phyloP scores from a whole-genome alignment of 2,797 vertebrate species.

The Periophthalmus magnuspinnatus region DNA sequence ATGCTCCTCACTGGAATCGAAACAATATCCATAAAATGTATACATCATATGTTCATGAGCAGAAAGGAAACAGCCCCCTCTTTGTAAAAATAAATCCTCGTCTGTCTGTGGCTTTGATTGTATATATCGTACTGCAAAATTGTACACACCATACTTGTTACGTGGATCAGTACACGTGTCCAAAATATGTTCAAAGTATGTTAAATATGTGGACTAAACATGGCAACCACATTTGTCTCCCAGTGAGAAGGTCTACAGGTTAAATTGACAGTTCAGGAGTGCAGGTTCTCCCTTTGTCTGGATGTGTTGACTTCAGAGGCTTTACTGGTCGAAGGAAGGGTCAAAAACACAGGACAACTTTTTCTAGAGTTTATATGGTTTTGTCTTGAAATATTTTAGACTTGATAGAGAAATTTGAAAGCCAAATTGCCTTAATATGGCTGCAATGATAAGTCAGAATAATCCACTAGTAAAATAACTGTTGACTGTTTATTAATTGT shows the following conservation, averaged over 20 bases:
- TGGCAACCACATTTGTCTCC: not conserved
- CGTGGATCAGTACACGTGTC: not conserved
- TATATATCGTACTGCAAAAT: not conserved
- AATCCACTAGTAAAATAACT: too few species aligned
- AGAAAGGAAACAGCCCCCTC: conserved; percentile 52
- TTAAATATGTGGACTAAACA: not conserved
- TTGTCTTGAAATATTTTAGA: too few species aligned
- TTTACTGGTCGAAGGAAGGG: too few species aligned
- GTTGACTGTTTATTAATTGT: too few species aligned
- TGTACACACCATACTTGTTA: not conserved
- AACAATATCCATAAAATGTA: conserved; percentile 18
- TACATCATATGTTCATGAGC: conserved; percentile 28
- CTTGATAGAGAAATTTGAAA: too few species aligned
- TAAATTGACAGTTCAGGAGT: not conserved
- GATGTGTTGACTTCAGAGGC: not conserved
- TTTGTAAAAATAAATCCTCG: conserved; percentile 63
- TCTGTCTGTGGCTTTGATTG: conserved; percentile 18
- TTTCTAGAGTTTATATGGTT: too few species aligned
- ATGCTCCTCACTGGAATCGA: not conserved
- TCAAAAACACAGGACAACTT: too few species aligned
- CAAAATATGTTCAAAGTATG: not conserved
- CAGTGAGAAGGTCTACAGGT: not conserved
- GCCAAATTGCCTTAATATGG: too few species aligned
- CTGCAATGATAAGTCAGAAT: too few species aligned
- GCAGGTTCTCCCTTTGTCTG: not conserved